Conservation (phyloP, 2,797 vertebrate species). For the Acrossocheilus wenchowensis region DNA sequence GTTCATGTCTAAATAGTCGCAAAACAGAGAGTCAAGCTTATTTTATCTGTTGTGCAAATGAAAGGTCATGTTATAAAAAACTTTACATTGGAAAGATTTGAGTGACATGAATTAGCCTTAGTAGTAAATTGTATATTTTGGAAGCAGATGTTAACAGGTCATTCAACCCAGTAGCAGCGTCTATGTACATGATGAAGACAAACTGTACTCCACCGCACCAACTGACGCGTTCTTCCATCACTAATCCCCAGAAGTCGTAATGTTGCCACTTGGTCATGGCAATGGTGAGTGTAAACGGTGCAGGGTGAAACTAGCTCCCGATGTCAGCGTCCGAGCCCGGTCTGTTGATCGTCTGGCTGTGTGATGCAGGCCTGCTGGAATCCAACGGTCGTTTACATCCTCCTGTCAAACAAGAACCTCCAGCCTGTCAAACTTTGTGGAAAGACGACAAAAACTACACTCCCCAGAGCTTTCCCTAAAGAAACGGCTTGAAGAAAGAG, state of each 20-base stretch:
- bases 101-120: constrained; percentile 28
- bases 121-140: constrained; percentile 34
- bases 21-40: neutral
- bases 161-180: constrained; percentile 6
- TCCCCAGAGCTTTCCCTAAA: constrained; percentile 69
- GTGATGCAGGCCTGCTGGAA: constrained; percentile 64
- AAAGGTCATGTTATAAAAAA: constrained; percentile 13
- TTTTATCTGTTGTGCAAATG: neutral
- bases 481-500: constrained; percentile 59
- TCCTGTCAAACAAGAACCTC: constrained; percentile 78
- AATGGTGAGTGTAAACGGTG: constrained; percentile 38
- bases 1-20: neutral
- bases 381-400: constrained; percentile 72
- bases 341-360: constrained; percentile 57
- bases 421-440: constrained; percentile 71
- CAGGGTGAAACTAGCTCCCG: neutral
- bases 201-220: neutral
- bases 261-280: constrained; percentile 41
- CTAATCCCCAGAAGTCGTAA: constrained; percentile 16
- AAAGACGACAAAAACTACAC: constrained; percentile 71
- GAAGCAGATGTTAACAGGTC: constrained; percentile 24
- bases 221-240: constrained; percentile 32
- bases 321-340: constrained; percentile 66
- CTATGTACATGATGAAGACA: constrained; percentile 20
- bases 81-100: neutral